Evolutionary conservation across 2,113 vertebrate species (phyloP).

Genomic region (Saccopteryx leptura): DNA sequence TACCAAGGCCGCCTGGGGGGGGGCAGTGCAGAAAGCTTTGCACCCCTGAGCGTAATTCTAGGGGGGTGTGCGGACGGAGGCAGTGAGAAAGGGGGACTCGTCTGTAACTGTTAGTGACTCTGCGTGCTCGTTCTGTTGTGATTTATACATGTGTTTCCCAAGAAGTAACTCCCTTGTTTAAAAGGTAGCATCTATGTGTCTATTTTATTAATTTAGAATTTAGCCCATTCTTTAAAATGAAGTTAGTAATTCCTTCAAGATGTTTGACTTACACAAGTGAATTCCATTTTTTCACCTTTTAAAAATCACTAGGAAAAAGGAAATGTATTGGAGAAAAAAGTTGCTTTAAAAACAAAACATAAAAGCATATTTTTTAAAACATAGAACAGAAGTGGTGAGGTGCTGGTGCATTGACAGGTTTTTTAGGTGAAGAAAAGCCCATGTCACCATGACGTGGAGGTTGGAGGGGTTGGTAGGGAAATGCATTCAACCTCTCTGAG

Average conservation of each 20-base stretch:
- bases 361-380: not conserved
- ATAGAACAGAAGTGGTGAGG: not conserved
- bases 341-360: conserved; percentile 8
- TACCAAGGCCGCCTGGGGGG: conserved; percentile 30
- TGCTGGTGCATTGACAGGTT: not conserved
- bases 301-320: conserved; percentile 29
- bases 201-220: conserved; percentile 24
- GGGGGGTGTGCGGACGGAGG: not conserved
- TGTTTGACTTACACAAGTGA: not conserved
- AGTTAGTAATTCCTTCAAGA: not conserved
- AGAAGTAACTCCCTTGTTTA: not conserved
- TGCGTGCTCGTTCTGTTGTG: not conserved
- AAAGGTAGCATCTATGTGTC: conserved; percentile 12
- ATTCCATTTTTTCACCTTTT: not conserved
- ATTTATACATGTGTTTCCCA: not conserved
- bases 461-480: not conserved
- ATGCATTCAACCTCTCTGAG: not conserved
- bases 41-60: not conserved
- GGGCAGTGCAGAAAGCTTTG: not conserved
- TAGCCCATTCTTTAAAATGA: not conserved
- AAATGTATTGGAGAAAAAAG: not conserved
- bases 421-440: not conserved
- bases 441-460: not conserved
- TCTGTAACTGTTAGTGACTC: not conserved
- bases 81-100: not conserved